Conservation (phyloP, 1,140 invertebrate species). For the Heliconius himera region DNA sequence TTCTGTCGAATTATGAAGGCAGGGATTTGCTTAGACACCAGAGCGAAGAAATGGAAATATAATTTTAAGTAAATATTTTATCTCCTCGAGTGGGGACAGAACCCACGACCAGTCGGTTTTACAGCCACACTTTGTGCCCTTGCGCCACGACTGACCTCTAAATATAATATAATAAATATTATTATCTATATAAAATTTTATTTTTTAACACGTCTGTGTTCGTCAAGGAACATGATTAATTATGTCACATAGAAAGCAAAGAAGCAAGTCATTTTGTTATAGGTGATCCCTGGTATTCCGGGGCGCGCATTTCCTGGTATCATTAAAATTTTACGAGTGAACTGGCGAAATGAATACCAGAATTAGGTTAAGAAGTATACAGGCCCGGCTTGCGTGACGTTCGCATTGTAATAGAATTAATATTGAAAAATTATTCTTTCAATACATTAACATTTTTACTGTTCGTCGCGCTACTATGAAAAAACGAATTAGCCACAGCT, state of each 20-base stretch:
- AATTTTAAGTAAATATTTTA: too few relatives aligned
- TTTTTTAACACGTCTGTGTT: slow-evolving; percentile 20
- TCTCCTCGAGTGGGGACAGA: too few relatives aligned
- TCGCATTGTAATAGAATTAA: slow-evolving; percentile 38
- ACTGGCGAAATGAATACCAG: slow-evolving; percentile 74
- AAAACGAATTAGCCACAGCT: background rate
- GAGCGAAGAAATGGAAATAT: too few relatives aligned
- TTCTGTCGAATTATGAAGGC: too few relatives aligned
- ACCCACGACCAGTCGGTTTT: too few relatives aligned
- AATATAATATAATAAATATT: too few relatives aligned
- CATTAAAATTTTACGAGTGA: slow-evolving; percentile 79
- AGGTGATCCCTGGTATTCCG: slow-evolving; percentile 62
- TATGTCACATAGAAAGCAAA: slow-evolving; percentile 41
- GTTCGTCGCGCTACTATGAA: background rate
- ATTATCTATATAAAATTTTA: background rate
- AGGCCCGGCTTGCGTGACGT: slow-evolving; percentile 61
- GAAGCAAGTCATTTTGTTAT: slow-evolving; percentile 48
- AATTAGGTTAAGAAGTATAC: slow-evolving; percentile 73
- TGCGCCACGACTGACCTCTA: too few relatives aligned
- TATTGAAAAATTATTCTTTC: slow-evolving; percentile 37
- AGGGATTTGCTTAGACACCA: too few relatives aligned
- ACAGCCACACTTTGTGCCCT: too few relatives aligned
- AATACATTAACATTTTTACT: slow-evolving; percentile 17
- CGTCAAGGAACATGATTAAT: slow-evolving; percentile 48
- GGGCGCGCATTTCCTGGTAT: slow-evolving; percentile 55